A percentile compares a stretch with the other conserved stretches of the same genome.
These are phyloP conservation scores for Melikaiella ostensackeni DNA, from an alignment of 2,888 invertebrate species.

Conservation along the genomic window DNA sequence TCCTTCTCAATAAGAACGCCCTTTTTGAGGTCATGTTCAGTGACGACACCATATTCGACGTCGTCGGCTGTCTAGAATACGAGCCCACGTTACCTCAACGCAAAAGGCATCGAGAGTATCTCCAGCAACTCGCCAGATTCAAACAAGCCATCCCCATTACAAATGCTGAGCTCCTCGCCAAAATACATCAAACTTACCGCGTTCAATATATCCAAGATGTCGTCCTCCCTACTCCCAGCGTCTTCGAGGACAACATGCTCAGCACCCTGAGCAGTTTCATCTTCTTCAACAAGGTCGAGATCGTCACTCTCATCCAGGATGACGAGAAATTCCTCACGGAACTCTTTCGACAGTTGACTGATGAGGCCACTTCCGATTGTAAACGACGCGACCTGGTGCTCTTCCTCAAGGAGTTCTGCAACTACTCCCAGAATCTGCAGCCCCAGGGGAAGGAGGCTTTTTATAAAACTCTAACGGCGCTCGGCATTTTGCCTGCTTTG, in stretches of 20 bases:
- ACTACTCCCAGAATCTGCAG: slow-evolving; percentile 98
- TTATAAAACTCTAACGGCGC: slow-evolving; percentile 94
- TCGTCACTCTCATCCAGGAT: slow-evolving; percentile 97
- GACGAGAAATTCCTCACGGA: slow-evolving; percentile 98
- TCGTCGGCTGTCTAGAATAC: slow-evolving; percentile 98
- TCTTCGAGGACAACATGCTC: slow-evolving; percentile 99
- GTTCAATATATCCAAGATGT: slow-evolving; percentile 99
- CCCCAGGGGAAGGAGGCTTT: slow-evolving; percentile 98
- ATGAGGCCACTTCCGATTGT: slow-evolving; percentile 89
- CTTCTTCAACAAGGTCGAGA: slow-evolving; percentile 99
- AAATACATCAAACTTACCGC: slow-evolving; percentile 99
- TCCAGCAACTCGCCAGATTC: slow-evolving; percentile 94
- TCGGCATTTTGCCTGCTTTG: slow-evolving; percentile 92
- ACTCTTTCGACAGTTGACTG: slow-evolving; percentile 94
- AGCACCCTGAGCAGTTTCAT: slow-evolving; percentile 99
- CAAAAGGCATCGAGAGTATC: slow-evolving; percentile 96
- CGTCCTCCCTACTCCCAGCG: slow-evolving; percentile 98
- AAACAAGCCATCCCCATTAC: slow-evolving; percentile 96
- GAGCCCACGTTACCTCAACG: slow-evolving; percentile 93
- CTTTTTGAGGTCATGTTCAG: slow-evolving; percentile 99
- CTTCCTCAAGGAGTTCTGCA: slow-evolving; percentile 99
- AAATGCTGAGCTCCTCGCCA: slow-evolving; percentile 95
- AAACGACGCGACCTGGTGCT: slow-evolving; percentile 96
- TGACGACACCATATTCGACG: slow-evolving; percentile 97
- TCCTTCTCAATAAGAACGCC: slow-evolving; percentile 97